Conservation (phyloP, 1,140 invertebrate species). For the Macrocentrus cingulum region DNA sequence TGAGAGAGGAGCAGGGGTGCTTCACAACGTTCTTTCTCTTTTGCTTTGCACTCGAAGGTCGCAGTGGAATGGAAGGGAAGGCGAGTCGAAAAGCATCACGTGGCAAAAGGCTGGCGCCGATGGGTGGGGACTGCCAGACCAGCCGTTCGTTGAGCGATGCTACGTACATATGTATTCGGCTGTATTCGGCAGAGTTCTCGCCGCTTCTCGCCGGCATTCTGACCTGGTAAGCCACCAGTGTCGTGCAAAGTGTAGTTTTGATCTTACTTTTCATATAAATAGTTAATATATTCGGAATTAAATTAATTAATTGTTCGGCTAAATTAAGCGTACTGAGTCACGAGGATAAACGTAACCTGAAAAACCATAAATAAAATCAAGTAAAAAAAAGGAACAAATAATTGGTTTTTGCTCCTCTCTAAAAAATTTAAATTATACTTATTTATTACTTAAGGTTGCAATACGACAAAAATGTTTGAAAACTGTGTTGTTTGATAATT, state of each 20-base stretch:
- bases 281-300: background rate
- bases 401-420: background rate
- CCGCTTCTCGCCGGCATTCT: constrained; percentile 44
- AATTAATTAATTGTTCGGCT: no score
- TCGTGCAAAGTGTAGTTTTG: constrained; percentile 39
- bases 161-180: background rate
- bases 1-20: constrained; percentile 4
- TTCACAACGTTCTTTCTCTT: background rate
- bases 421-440: constrained; percentile 28
- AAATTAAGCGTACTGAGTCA: background rate
- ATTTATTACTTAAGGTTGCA: constrained; percentile 22
- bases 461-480: constrained; percentile 6
- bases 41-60: constrained; percentile 5
- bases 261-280: no score
- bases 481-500: background rate
- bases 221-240: constrained; percentile 56
- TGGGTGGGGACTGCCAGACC: constrained; percentile 22
- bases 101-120: constrained; percentile 25
- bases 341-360: no score
- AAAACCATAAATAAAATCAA: no score
- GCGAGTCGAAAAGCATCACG: constrained; percentile 24
- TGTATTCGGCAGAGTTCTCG: background rate
- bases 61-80: background rate
- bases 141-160: constrained; percentile 10
- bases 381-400: constrained; percentile 1